These are phyloP conservation scores for Oxyruncus cristatus DNA, from an alignment of 2,113 vertebrate species.

Conservation along the genomic window DNA sequence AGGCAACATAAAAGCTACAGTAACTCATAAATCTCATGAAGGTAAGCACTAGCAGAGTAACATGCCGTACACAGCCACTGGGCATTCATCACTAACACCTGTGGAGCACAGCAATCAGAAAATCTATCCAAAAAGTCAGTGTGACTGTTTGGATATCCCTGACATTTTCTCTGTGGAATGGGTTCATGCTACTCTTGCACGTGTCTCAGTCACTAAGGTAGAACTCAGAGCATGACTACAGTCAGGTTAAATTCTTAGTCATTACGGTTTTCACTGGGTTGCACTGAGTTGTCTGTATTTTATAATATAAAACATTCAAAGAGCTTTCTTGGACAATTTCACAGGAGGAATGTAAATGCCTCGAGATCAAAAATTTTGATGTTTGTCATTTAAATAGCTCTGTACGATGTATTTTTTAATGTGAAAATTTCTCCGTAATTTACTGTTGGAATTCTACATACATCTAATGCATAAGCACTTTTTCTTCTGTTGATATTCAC, in stretches of 20 bases:
- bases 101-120: background rate
- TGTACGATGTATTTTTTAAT: background rate
- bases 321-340: background rate
- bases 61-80: background rate
- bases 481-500: background rate
- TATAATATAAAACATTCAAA: background rate
- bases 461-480: background rate
- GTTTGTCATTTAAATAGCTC: background rate
- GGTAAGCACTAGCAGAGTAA: background rate
- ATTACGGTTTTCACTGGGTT: background rate
- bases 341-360: background rate
- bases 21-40: background rate
- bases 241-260: background rate
- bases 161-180: background rate
- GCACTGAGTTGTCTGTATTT: background rate
- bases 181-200: background rate
- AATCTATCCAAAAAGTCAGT: background rate
- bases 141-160: background rate
- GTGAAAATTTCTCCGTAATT: background rate
- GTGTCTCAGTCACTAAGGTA: background rate
- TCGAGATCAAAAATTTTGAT: background rate
- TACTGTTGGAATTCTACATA: background rate
- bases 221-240: background rate
- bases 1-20: constrained; percentile 5
- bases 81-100: background rate